Conservation (phyloP, 2,113 vertebrate species). For the Xiphophorus maculatus region DNA sequence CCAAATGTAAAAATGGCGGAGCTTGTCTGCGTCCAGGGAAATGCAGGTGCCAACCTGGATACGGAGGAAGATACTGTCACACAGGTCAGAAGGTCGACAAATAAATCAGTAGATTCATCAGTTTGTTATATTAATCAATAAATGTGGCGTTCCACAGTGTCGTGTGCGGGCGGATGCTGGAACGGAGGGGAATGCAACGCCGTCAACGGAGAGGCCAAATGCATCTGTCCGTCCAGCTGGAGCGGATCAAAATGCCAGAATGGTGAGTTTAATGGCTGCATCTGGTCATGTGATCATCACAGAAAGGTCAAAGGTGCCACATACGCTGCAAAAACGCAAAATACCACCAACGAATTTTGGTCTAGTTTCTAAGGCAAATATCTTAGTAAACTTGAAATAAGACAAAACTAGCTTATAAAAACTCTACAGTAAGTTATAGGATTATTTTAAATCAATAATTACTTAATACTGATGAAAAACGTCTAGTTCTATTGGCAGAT, state of each 20-base stretch:
- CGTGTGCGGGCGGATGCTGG: conserved; percentile 86
- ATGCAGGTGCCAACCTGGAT: conserved; percentile 84
- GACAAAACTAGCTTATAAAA: too few relatives aligned
- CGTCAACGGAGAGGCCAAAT: conserved; percentile 83
- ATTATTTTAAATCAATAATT: too few relatives aligned
- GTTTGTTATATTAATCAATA: background rate
- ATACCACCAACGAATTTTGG: too few relatives aligned
- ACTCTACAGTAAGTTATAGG: too few relatives aligned
- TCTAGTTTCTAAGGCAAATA: too few relatives aligned
- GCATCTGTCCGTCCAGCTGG: conserved; percentile 87
- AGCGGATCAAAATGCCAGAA: conserved; percentile 87
- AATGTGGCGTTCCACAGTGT: conserved; percentile 72
- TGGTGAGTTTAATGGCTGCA: conserved; percentile 71
- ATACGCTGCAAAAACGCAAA: conserved; percentile 3
- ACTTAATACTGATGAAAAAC: too few relatives aligned
- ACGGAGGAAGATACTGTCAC: conserved; percentile 86
- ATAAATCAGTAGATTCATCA: too few relatives aligned
- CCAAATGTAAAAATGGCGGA: conserved; percentile 90
- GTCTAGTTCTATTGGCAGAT: too few relatives aligned
- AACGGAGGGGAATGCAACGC: conserved; percentile 86
- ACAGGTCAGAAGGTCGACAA: conserved; percentile 75
- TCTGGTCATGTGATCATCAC: conserved; percentile 22
- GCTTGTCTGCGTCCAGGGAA: conserved; percentile 87
- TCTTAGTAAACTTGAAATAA: too few relatives aligned
- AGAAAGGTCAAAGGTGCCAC: conserved; percentile 34